Evolutionary conservation across 2,113 vertebrate genomes (phyloP), one percentile per base, ranked within the genome.

Genomic region (Fulica atra): DNA sequence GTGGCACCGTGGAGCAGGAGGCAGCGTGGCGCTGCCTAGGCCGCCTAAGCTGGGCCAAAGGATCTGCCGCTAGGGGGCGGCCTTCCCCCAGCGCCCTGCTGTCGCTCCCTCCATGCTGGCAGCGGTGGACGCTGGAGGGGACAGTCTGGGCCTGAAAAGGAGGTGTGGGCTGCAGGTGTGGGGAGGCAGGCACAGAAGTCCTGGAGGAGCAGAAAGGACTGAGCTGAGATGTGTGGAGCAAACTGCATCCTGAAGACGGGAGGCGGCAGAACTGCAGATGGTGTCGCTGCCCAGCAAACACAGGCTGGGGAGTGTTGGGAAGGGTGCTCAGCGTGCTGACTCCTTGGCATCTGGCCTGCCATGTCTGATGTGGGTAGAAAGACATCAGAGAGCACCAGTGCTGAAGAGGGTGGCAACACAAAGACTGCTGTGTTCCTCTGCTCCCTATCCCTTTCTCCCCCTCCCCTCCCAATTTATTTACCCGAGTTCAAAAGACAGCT

Each of bases 401-500:
- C 86, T 70, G 80, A 81, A 77, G 85, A 95, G 90, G 85, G 82
- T 78, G 93, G 81, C 74, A 74, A 69, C 69, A 97, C 96, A 97
- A 97, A 94, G 94, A 69, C 68, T 0, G 2, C 94, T 95, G 80
- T 97, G 97, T 97, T 96, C 59, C 80, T 44, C 59, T 95, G 65
- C 53, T 89, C 93, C 57, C 69, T 72, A 92, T 92, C 94, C 81
- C 84, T 78, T 97, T 95, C 89, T 95, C 77, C 73, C 93, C 94
- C 94, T 93, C 89, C 81, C 51, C 86, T 92, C 77, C 74, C 89
- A 94, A 89, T 95, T 95, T 96, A 93, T 97, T 95, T 95, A 94
- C 96, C 91, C 56, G 10, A 90, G 96, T 96, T 95, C 92, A 90
- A 96, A 97, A 96, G 96, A 94, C 96, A 96, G 92, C 93, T 76